Percentiles rank a stretch among this genome's conserved stretches.
phyloP scores from a whole-genome alignment of 2,113 vertebrate species.

The Aythya baeri region DNA sequence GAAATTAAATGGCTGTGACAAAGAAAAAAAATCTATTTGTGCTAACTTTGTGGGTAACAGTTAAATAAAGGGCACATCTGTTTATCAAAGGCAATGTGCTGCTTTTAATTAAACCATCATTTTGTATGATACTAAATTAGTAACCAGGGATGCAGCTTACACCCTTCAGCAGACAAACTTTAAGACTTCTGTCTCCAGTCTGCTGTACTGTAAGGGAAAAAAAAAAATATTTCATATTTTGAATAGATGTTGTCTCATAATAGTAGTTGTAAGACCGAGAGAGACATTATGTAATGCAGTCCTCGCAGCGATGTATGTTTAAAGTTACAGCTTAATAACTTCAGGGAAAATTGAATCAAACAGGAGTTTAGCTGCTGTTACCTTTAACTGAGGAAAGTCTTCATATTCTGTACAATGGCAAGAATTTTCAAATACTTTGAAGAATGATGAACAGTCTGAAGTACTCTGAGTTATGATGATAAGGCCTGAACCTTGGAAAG shows the following conservation, averaged over 20 bases:
- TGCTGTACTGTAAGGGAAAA: conserved; percentile 53
- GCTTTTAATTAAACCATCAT: conserved; percentile 77
- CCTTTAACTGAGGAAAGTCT: not conserved
- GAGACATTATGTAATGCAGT: conserved; percentile 73
- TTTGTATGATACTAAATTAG: conserved; percentile 74
- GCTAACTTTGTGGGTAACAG: conserved; percentile 51
- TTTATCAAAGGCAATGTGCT: conserved; percentile 67
- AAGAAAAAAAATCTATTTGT: conserved; percentile 50
- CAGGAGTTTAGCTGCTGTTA: not conserved
- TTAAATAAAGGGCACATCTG: conserved; percentile 76
- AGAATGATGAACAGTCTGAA: conserved; percentile 35
- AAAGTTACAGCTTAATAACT: conserved; percentile 68
- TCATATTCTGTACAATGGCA: not conserved
- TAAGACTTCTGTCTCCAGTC: conserved; percentile 36
- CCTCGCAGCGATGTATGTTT: conserved; percentile 58
- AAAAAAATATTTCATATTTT: conserved; percentile 65
- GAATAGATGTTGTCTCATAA: conserved; percentile 74
- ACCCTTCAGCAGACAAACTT: conserved; percentile 57
- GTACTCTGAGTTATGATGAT: not conserved
- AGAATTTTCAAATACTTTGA: conserved; percentile 36
- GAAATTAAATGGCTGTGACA: conserved; percentile 68
- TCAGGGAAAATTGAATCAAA: conserved; percentile 52
- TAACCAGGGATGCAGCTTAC: conserved; percentile 68
- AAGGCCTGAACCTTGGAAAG: not conserved
- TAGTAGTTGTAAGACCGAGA: conserved; percentile 67